Base-by-base conservation (phyloP, 1,140 invertebrate genomes). In the Neuroterus valhalla region DNA sequence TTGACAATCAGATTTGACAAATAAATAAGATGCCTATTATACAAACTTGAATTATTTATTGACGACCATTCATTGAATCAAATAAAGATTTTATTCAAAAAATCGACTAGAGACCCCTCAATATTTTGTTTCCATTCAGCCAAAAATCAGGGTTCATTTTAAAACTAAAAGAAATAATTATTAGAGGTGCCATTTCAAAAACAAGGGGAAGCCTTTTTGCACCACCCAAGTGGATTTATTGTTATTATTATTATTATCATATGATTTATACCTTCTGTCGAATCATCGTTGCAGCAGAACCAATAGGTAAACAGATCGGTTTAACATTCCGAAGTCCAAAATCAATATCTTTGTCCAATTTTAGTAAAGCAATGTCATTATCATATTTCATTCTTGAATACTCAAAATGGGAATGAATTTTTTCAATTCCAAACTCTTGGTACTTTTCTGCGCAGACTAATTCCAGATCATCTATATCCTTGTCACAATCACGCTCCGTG, bases 331-430 rank as follows among this genome's bases (percentile, higher is more conserved):
- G 81, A 81, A 85, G 78, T 17, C 77, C 72, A 73, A 93, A 90
- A 74, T 92, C 87, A 1, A 91, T 90, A 2, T 89, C 82, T 45
- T 79, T 72, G 0, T 87, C 76, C 1, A 94, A 82, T 79, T 92
- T 89, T 42, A 94, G 84, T 3, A 94, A 81, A 1, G 91, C 93
- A 48, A 94, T 93, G 76, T 94, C 93, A 78, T 94, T 91, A 15
- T 84, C 82, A 2, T 91, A 80, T 0, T 50, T 86, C 0, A 83
- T 72, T 3, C 74, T 83, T 4, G 78, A 81, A 78, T 92, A 94
- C 0, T 88, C 76, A 0, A 90, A 89, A 87, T 94, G 93, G 0
- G 86, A 77, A 8, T 92, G 89, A 0, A 91, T 72, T 79, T 86
- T 82, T 19, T 92, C 92, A 21, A 94, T 88, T 3, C 77, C 62